Evolutionary conservation across 2,797 vertebrate species (phyloP), one percentile per base, ranked within the genome.

Genomic region (Argya squamiceps): DNA sequence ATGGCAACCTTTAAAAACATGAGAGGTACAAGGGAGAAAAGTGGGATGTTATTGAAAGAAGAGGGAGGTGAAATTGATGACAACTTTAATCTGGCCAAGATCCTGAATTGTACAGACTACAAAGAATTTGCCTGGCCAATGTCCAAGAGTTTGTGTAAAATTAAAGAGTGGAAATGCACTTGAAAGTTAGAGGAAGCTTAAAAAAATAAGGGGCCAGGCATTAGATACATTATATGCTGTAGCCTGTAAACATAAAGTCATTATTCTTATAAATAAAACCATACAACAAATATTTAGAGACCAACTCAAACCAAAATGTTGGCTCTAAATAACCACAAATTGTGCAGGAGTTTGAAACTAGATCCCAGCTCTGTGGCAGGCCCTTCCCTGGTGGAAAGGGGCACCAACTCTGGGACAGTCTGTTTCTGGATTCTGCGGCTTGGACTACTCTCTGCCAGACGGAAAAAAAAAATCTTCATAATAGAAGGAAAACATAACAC

Each of bases 241-340:
- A 75, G 26, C 21, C 62, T 5, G 14, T 92, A 95, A 94, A 93
- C 75, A 93, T 4, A 30, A 73, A 63, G 21, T 65, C 30, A 55
- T 96, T 92, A 88, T 91, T 94, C 84, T 95, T 92, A 92, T 71
- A 93, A 92, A 95, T 77, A 92, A 96, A 96, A 92, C 47, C 84
- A 88, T 93, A 71, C 53, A 92, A 91, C 75, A 91, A 95, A 94
- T 93, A 95, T 85, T 94, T 92, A 89, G 75, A 89, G 71, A 83
- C 20, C 27, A 74, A 64, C 18, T 55, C 76, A 82, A 91, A 84
- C 39, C 63, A 92, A 96, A 90, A 88, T 69, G 34, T 60, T 93
- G 63, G 56, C 68, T 94, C 75, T 74, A 84, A 95, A 84, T 89
- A 89, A 84, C 74, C 90, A 67, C 77, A 89, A 92, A 62, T 53